These are phyloP conservation scores for Sialis fuliginosa DNA, from an alignment of 2,888 invertebrate genomes.

Conservation along the genomic window DNA sequence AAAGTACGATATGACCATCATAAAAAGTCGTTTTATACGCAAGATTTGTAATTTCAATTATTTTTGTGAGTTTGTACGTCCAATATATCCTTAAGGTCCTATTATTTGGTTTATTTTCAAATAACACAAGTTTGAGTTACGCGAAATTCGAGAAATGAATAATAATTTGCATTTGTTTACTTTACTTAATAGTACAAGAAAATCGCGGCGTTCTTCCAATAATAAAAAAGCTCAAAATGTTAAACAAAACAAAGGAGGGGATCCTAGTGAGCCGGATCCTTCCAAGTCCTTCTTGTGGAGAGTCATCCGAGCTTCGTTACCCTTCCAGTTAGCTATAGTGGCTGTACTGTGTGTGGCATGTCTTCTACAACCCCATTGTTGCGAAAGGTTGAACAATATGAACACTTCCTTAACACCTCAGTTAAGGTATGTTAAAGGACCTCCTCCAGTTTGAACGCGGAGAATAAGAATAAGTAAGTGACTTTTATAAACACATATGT, in stretches of 20 bases:
- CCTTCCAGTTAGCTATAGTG: constrained; percentile 57
- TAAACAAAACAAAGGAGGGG: constrained; percentile 20
- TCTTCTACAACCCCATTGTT: constrained; percentile 59
- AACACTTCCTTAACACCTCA: constrained; percentile 62
- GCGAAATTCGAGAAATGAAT: too few species aligned
- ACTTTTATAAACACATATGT: too few species aligned
- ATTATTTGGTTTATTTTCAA: too few species aligned
- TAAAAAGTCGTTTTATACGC: too few species aligned
- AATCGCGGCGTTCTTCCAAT: not conserved
- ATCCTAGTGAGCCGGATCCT: constrained; percentile 35
- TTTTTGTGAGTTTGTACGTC: too few species aligned
- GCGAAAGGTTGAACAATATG: constrained; percentile 60
- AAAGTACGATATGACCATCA: too few species aligned
- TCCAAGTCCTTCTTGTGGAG: constrained; percentile 50
- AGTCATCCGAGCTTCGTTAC: constrained; percentile 50
- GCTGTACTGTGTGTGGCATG: constrained; percentile 56
- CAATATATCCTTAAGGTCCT: too few species aligned
- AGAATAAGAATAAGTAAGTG: too few species aligned
- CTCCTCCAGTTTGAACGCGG: constrained; percentile 51
- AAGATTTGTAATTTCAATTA: too few species aligned
- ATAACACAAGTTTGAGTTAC: too few species aligned
- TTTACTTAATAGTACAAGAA: too few species aligned
- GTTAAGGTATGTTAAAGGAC: constrained; percentile 63
- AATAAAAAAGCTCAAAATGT: not conserved
- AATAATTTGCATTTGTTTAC: too few species aligned